Conservation (phyloP, 2,888 invertebrate genomes). For the Stenotaenia linearis region DNA sequence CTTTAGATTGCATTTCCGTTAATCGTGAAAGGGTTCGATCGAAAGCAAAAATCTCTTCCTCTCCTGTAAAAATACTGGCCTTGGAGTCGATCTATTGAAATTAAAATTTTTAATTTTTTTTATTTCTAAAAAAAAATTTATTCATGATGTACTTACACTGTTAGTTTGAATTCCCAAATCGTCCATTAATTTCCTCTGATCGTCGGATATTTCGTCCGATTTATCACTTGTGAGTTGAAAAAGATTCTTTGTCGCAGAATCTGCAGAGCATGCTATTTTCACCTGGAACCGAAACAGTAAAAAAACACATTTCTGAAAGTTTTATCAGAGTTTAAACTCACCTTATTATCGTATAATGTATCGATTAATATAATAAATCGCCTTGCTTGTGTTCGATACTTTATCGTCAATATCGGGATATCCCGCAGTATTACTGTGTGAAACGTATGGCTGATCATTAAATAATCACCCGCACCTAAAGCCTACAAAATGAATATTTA, state of each 20-base stretch:
- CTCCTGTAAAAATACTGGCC: slow-evolving; percentile 91
- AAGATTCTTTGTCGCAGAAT: slow-evolving; percentile 62
- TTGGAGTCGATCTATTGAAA: slow-evolving; percentile 61
- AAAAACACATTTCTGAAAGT: too few species aligned
- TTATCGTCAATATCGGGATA: slow-evolving; percentile 74
- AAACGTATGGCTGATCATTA: slow-evolving; percentile 86
- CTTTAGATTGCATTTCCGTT: slow-evolving; percentile 90
- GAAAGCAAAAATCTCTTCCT: slow-evolving; percentile 96
- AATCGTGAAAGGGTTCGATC: slow-evolving; percentile 89
- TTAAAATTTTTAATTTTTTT: too few species aligned
- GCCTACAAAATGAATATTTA: background rate
- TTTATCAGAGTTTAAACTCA: too few species aligned
- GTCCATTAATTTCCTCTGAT: slow-evolving; percentile 86
- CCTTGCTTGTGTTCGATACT: slow-evolving; percentile 76
- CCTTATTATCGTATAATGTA: slow-evolving; percentile 89
- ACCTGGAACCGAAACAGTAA: slow-evolving; percentile 53
- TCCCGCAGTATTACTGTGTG: slow-evolving; percentile 89
- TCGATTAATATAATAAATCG: slow-evolving; percentile 96
- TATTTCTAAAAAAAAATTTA: background rate
- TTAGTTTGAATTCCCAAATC: slow-evolving; percentile 70
- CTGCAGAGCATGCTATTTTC: slow-evolving; percentile 75
- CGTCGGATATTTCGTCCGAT: slow-evolving; percentile 55
- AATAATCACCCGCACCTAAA: slow-evolving; percentile 74
- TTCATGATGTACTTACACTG: slow-evolving; percentile 42
- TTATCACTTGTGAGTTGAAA: background rate